phyloP scores from a whole-genome alignment of 2,888 invertebrate species.

The Thymelicus lineola region DNA sequence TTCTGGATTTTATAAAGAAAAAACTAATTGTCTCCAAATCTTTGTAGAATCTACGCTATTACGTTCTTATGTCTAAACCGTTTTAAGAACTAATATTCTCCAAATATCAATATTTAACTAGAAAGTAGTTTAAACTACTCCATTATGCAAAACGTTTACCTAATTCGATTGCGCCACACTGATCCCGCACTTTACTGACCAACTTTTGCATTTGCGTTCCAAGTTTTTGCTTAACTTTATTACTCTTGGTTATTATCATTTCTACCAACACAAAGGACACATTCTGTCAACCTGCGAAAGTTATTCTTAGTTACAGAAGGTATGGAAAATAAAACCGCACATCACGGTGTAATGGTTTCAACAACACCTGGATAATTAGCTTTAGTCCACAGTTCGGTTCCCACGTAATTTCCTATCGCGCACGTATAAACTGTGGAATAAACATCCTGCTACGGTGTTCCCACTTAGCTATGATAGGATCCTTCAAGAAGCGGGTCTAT shows the following conservation, averaged over 20 bases:
- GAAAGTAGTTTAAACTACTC: slow-evolving; percentile 21
- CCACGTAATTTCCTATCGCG: no score
- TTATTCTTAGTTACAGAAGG: no score
- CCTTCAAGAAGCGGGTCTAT: no score
- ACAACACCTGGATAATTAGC: no score
- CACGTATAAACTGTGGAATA: no score
- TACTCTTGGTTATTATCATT: slow-evolving; percentile 18
- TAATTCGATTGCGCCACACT: slow-evolving; percentile 30
- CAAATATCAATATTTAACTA: slow-evolving; percentile 24
- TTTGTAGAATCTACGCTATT: not conserved
- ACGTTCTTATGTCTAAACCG: not conserved
- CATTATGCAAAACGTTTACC: slow-evolving; percentile 34
- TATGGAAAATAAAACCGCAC: no score
- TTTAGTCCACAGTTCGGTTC: no score
- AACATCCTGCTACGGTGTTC: no score
- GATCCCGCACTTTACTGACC: slow-evolving; percentile 29
- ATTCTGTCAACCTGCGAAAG: no score
- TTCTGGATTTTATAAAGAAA: not conserved
- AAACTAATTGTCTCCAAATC: not conserved
- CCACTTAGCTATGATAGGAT: no score
- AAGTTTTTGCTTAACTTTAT: slow-evolving; percentile 18
- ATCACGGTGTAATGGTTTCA: no score
- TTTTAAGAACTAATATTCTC: slow-evolving; percentile 19
- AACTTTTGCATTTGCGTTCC: slow-evolving; percentile 20
- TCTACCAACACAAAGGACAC: not conserved